Evolutionary conservation across 2,797 vertebrate species (phyloP), one percentile per base, ranked within the genome.

Genomic region (Hoplostethus mediterraneus): DNA sequence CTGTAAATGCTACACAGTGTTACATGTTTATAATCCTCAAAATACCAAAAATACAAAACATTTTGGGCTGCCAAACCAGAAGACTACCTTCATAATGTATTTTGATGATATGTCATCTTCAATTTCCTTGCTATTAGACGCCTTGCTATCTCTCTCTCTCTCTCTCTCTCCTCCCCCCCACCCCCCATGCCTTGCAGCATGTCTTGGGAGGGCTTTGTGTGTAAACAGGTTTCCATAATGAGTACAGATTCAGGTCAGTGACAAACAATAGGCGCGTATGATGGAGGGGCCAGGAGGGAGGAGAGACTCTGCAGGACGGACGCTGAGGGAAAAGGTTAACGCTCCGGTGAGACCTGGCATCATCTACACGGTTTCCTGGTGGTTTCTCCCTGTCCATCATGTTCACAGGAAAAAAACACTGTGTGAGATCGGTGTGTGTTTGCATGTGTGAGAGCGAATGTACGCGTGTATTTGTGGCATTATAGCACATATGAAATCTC

Each of bases 271-370:
- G 84, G 77, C 56, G 16, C 60, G 61, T 67, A 71, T 57, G 54
- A 67, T 68, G 48, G 56, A 58, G 63, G 30, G n/a, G 69, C 77
- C 66, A n/a, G 3, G 44, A 85, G 80, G 77, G 67, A 60, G 42
- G 14, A 49, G 13, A 63, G 53, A 31, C 77, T 63, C 72, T 47
- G 79, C 74, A 80, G 82, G 84, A 67, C 75, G 68, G 71, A 78
- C 11, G 72, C 80, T 42, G 77, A 75, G 21, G 64, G 75, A 67
- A 92, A 91, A 91, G 88, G 89, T 93, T 91, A 89, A 69, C 78
- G 71, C 86, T 79, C 81, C 52, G 72, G 61, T 81, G 78, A 82
- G 80, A 72, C 57, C 55, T n/a, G 56, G 25, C 78, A 53, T 75
- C 81, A 76, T 63, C 83, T 60, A 65, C 82, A 77, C 71, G 57